A percentile compares a stretch with the other conserved stretches of the same genome.
Evolutionary conservation across 2,797 vertebrate species (phyloP).

Genomic region (Cuculus canorus): DNA sequence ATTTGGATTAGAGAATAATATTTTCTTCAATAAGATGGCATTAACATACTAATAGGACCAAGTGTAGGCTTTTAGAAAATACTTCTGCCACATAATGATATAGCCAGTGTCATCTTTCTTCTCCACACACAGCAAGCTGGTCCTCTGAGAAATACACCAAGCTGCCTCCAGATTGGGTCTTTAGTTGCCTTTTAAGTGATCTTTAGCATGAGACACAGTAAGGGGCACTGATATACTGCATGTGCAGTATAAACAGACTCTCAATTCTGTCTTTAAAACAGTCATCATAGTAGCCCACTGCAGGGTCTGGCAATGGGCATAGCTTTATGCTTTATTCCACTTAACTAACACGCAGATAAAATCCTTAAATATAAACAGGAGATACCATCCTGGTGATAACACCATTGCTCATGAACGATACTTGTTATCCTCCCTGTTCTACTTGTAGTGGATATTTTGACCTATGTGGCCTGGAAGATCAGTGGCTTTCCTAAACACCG

Average conservation of each 20-base stretch:
- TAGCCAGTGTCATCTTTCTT: neutral
- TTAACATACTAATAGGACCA: neutral
- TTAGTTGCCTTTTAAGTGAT: neutral
- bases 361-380: neutral
- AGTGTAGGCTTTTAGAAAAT: neutral
- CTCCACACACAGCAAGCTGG: neutral
- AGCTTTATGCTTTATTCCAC: neutral
- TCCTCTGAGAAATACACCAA: neutral
- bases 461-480: conserved; percentile 98
- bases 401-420: neutral
- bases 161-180: neutral
- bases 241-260: neutral
- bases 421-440: neutral
- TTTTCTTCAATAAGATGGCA: neutral
- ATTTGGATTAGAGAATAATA: neutral
- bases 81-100: neutral
- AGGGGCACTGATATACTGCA: neutral
- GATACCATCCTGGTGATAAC: neutral
- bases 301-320: neutral
- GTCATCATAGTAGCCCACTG: neutral
- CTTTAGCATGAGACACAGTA: neutral
- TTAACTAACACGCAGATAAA: neutral
- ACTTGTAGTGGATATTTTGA: conserved; percentile 92
- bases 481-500: conserved; percentile 95
- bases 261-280: neutral